A percentile compares a stretch with the other conserved stretches of the same genome.
Evolutionary conservation across 1,140 invertebrate species (phyloP).

Genomic region (Macrocentrus cingulum): DNA sequence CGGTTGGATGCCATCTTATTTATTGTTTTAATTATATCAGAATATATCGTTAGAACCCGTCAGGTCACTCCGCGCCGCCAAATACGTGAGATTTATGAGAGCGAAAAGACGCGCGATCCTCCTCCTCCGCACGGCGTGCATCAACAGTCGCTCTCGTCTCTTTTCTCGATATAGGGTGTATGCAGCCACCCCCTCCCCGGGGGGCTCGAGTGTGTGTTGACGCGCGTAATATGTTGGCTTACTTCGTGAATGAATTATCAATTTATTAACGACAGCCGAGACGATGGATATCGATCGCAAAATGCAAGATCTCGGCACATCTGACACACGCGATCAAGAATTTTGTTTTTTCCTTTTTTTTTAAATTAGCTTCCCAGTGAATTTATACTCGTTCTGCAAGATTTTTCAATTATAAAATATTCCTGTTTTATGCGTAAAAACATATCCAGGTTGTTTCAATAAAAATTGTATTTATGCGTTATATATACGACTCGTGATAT

Average conservation of each 20-base stretch:
- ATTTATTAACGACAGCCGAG: conserved; percentile 41
- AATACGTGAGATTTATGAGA: conserved; percentile 56
- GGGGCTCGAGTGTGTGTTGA: conserved; percentile 39
- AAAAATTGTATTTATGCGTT: too few species aligned
- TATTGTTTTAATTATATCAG: conserved; percentile 62
- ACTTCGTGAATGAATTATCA: conserved; percentile 48
- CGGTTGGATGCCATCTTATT: conserved; percentile 59
- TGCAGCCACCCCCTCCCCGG: conserved; percentile 4
- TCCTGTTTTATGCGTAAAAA: too few species aligned
- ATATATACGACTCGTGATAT: too few species aligned
- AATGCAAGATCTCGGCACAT: too few species aligned
- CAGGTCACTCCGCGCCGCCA: conserved; percentile 50
- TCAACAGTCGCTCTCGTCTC: conserved; percentile 13
- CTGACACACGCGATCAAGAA: conserved; percentile 3
- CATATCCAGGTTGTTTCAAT: too few species aligned
- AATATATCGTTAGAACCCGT: conserved; percentile 60
- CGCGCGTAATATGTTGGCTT: conserved; percentile 49
- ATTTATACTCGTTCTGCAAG: too few species aligned
- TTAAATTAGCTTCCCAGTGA: too few species aligned
- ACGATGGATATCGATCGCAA: conserved; percentile 17
- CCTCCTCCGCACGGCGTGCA: conserved; percentile 20
- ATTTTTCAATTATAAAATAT: too few species aligned
- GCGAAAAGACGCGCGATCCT: conserved; percentile 34
- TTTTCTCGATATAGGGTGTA: conserved; percentile 25
- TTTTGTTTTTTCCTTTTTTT: conserved; percentile 5